phyloP scores from a whole-genome alignment of 2,797 vertebrate genomes.

The Jordanella pulchra region DNA sequence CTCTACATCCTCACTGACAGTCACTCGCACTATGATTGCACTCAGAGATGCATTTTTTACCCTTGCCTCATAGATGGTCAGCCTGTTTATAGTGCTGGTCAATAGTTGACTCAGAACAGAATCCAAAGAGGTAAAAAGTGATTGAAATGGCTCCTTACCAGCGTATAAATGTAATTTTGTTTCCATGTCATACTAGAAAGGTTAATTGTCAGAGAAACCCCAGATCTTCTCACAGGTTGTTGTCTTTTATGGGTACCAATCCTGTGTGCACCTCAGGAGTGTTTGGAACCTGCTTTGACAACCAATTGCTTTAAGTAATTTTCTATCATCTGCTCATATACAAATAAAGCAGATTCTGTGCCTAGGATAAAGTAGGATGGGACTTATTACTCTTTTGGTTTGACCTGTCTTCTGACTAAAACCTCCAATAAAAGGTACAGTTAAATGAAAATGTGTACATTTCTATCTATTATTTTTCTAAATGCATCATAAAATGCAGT shows the following conservation, averaged over 20 bases:
- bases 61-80: not conserved
- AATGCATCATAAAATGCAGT: not conserved
- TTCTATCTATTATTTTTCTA: not conserved
- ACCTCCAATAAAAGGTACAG: not conserved
- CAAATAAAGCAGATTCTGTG: not conserved
- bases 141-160: not conserved
- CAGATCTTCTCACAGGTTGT: not conserved
- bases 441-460: not conserved
- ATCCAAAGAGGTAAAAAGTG: not conserved
- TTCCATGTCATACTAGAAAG: not conserved
- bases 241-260: not conserved
- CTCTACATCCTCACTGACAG: not conserved
- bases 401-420: not conserved
- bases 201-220: not conserved
- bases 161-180: not conserved
- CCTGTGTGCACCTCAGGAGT: not conserved
- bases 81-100: not conserved
- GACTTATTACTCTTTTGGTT: not conserved
- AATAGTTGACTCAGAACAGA: not conserved
- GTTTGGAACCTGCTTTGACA: not conserved
- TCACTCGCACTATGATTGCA: not conserved
- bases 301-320: no score
- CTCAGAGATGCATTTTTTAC: not conserved
- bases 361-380: not conserved
- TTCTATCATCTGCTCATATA: not conserved